Conservation (phyloP, 1,140 invertebrate species). For the Anthonomus grandis region DNA sequence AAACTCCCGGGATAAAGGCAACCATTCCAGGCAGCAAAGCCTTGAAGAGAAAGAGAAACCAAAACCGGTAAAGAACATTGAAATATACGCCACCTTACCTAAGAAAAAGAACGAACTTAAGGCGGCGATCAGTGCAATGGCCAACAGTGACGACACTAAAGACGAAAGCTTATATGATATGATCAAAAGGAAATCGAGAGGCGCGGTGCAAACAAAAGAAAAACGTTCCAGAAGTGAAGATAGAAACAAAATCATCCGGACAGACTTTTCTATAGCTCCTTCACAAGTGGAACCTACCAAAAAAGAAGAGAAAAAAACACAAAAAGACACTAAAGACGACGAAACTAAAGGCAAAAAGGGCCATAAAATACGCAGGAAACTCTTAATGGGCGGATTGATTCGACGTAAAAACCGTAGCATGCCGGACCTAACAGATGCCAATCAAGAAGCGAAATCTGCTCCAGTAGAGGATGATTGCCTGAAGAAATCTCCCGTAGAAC, state of each 20-base stretch:
- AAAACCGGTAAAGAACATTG: conserved; percentile 69
- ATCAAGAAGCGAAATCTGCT: conserved; percentile 48
- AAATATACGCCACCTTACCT: conserved; percentile 87
- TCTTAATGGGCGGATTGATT: conserved; percentile 86
- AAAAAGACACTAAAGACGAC: conserved; percentile 55
- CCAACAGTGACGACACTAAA: conserved; percentile 69
- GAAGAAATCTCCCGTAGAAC: conserved; percentile 49
- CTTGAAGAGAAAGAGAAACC: conserved; percentile 54
- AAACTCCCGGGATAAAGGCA: conserved; percentile 62
- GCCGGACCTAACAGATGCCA: conserved; percentile 81
- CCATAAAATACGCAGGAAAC: conserved; percentile 82
- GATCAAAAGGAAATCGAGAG: no score
- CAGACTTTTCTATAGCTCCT: conserved; percentile 62
- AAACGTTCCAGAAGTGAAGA: conserved; percentile 81
- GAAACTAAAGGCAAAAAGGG: conserved; percentile 83
- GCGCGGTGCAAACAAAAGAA: conserved; percentile 59
- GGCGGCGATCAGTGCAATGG: conserved; percentile 57
- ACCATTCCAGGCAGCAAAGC: conserved; percentile 62
- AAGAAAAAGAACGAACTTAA: conserved; percentile 76
- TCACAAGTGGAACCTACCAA: conserved; percentile 54
- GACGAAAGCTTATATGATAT: conserved; percentile 57
- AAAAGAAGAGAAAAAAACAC: conserved; percentile 56
- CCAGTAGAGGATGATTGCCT: conserved; percentile 68
- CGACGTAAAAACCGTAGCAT: conserved; percentile 85
- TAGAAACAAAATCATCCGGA: conserved; percentile 64